Base-by-base conservation (phyloP, 2,113 vertebrate species). In the Tragulus kanchil region DNA sequence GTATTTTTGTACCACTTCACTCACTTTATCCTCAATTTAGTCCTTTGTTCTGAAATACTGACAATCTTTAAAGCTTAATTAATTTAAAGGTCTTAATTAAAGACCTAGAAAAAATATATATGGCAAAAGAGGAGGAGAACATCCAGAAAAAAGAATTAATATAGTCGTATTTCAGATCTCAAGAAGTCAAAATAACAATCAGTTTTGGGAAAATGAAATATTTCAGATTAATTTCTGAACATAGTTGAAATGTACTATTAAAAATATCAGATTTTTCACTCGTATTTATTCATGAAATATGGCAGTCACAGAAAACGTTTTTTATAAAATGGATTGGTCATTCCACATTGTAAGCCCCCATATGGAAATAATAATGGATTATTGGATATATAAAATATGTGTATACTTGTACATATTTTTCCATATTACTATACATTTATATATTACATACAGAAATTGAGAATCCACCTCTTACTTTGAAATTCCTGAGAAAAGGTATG, bases 1-100 rank as follows among this genome's bases (percentile, higher is more conserved):
- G 61, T 75, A 94, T 54, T 73, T 92, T 95, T 92, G 45, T 58
- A 83, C 56, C 97, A 88, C 81, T 97, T 98, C 65, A 94, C 95
- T 67, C 16, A 3, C 9, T 95, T 84, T 64, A 73, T 96, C 95
- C 64, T 89, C 84, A 83, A 12, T 31, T 62, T 45, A 96, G 91
- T 19, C 67, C 67, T 95, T 84, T 75, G 85, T 48, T 26, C 50
- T 92, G 26, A 78, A 95, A 11, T 36, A 88, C 14, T 95, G 50
- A 52, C 23, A 82, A 67, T 52, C 23, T 82, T 97, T 95, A 97
- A 89, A 97, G 14, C 31, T 92, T 90, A 95, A 84, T 93, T 56
- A n/a, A 36, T 36, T 36, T 36, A 36, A 36, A 36, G 36, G 36
- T 36, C 36, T 36, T 36, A 36, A 36, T 36, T 36, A 88, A 93